Evolutionary conservation across 1,140 invertebrate species (phyloP).

Genomic region (Drosophila burlai): DNA sequence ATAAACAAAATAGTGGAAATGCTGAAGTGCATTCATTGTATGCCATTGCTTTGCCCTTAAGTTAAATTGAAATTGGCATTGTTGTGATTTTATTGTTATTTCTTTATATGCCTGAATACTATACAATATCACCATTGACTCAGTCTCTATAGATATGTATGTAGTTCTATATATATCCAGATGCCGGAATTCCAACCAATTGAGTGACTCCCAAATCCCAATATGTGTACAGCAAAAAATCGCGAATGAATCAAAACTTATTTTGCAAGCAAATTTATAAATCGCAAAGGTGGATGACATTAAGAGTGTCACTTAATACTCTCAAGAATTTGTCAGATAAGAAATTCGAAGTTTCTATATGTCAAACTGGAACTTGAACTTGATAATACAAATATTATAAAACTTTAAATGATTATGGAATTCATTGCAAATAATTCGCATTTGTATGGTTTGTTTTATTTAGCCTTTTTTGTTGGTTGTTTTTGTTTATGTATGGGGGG

Average conservation of each 20-base stretch:
- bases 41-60: constrained; percentile 17
- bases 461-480: not conserved
- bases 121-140: constrained; percentile 26
- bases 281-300: constrained; percentile 20
- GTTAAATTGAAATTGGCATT: constrained; percentile 22
- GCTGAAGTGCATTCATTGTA: constrained; percentile 14
- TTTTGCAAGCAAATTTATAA: constrained; percentile 2
- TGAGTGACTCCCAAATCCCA: constrained; percentile 11
- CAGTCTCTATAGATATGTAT: not conserved
- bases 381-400: not conserved
- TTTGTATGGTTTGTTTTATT: constrained; percentile 14
- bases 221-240: constrained; percentile 2
- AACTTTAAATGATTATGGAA: not conserved
- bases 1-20: not conserved
- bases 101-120: constrained; percentile 3
- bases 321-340: constrained; percentile 8
- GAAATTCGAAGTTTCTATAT: not conserved
- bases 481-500: not conserved
- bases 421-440: constrained; percentile 21
- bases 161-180: not conserved
- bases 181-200: constrained; percentile 5
- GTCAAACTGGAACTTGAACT: constrained; percentile 2
- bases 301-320: constrained; percentile 14
- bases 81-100: constrained; percentile 22
- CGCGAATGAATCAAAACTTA: constrained; percentile 11